Conservation (phyloP, 2,888 invertebrate species). For the Sphaerophoria rueppellii region DNA sequence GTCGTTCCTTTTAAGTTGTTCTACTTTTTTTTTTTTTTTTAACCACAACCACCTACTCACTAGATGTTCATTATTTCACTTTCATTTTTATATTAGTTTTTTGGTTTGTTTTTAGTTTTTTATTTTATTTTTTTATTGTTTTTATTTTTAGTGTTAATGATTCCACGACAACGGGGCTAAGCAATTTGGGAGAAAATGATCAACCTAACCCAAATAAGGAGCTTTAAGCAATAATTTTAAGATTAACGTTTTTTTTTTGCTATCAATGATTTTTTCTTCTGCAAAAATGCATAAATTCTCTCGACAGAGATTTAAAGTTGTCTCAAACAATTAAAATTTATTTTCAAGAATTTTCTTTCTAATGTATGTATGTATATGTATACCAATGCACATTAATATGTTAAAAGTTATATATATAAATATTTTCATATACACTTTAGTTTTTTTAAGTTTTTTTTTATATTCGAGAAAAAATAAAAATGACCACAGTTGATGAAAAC, state of each 20-base stretch:
- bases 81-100: conserved; percentile 54
- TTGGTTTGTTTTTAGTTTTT: conserved; percentile 33
- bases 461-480: not conserved
- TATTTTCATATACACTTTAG: conserved; percentile 27
- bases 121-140: conserved; percentile 55
- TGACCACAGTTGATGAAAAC: too few relatives aligned
- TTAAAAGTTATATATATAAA: conserved; percentile 17
- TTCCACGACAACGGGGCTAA: conserved; percentile 73
- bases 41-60: conserved; percentile 55
- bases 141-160: conserved; percentile 76
- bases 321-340: conserved; percentile 58
- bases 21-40: conserved; percentile 23
- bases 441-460: conserved; percentile 28
- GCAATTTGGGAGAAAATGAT: conserved; percentile 78
- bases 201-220: conserved; percentile 75
- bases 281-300: conserved; percentile 53
- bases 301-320: conserved; percentile 28
- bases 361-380: not conserved
- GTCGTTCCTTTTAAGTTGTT: conserved; percentile 50
- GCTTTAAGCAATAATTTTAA: conserved; percentile 55
- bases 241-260: conserved; percentile 40
- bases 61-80: conserved; percentile 64
- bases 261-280: conserved; percentile 36
- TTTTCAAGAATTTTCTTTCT: conserved; percentile 45
- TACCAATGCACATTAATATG: conserved; percentile 46